Percentiles rank a stretch among this genome's conserved stretches.
Conservation (phyloP, 37 sponge, comb jelly and placozoan species). For the Spongilla lacustris region DNA sequence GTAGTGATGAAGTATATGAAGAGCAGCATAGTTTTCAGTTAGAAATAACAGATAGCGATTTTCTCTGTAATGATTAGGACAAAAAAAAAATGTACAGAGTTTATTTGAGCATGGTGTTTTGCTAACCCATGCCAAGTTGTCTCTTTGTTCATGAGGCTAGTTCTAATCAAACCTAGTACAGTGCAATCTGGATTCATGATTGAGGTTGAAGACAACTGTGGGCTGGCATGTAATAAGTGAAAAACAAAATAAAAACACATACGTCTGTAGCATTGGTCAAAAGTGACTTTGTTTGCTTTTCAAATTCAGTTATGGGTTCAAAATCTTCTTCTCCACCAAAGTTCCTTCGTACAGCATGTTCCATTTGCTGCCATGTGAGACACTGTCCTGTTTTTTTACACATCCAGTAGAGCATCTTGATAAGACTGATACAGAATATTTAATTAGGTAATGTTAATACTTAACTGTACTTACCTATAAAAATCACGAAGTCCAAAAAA, state of each 20-base stretch:
- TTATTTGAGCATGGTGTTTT: not conserved
- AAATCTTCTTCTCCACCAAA: conserved; percentile 78
- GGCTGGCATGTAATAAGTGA: not conserved
- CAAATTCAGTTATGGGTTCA: conserved; percentile 36
- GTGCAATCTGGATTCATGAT: conserved; percentile 63
- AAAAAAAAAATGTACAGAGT: not conserved
- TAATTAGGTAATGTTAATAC: not conserved
- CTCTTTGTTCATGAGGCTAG: conserved; percentile 67
- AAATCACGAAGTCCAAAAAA: conserved; percentile 90
- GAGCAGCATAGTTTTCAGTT: conserved; percentile 93
- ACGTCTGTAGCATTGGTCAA: conserved; percentile 15
- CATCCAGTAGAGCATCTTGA: conserved; percentile 93
- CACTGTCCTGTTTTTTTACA: conserved; percentile 36
- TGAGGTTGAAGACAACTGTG: not conserved
- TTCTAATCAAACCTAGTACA: conserved; percentile 73
- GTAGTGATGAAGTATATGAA: conserved; percentile 75
- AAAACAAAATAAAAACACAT: not conserved
- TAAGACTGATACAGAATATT: conserved; percentile 60
- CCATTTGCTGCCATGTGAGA: conserved; percentile 59
- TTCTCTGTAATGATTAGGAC: conserved; percentile 52
- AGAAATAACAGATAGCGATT: conserved; percentile 93
- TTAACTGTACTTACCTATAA: conserved; percentile 38
- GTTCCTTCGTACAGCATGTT: conserved; percentile 87
- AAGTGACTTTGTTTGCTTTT: not conserved
- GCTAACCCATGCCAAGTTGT: conserved; percentile 80